Conservation (phyloP, 2,113 vertebrate species). For the Dipodomys ordii region DNA sequence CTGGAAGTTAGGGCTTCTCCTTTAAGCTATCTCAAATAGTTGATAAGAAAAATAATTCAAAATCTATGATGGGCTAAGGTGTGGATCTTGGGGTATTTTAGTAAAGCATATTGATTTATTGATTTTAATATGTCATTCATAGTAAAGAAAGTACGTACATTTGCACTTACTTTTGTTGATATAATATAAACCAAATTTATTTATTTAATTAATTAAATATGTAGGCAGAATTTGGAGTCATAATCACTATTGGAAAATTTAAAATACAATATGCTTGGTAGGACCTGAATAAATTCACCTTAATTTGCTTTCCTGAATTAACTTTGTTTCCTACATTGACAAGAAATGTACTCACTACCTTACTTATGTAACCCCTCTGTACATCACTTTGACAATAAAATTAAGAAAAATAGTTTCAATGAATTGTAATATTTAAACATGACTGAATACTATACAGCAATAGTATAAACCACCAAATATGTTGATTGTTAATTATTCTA, state of each 20-base stretch:
- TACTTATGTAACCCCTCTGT: no score
- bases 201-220: constrained; percentile 26
- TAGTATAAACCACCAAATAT: background rate
- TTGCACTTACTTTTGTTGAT: no score
- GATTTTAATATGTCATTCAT: no score
- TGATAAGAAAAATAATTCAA: background rate
- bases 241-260: constrained; percentile 19
- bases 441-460: background rate
- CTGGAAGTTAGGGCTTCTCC: constrained; percentile 21
- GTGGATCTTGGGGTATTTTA: no score
- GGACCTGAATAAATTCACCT: background rate
- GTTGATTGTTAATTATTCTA: background rate
- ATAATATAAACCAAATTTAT: background rate
- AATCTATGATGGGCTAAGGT: background rate
- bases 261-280: constrained; percentile 4
- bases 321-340: background rate
- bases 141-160: no score
- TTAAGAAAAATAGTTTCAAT: no score
- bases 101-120: no score
- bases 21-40: constrained; percentile 35
- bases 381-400: no score
- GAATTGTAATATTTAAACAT: background rate
- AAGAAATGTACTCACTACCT: no score
- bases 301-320: background rate
- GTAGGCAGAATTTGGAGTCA: constrained; percentile 14